Evolutionary conservation across 2,797 vertebrate species (phyloP).

Genomic region (Mus spretus): DNA sequence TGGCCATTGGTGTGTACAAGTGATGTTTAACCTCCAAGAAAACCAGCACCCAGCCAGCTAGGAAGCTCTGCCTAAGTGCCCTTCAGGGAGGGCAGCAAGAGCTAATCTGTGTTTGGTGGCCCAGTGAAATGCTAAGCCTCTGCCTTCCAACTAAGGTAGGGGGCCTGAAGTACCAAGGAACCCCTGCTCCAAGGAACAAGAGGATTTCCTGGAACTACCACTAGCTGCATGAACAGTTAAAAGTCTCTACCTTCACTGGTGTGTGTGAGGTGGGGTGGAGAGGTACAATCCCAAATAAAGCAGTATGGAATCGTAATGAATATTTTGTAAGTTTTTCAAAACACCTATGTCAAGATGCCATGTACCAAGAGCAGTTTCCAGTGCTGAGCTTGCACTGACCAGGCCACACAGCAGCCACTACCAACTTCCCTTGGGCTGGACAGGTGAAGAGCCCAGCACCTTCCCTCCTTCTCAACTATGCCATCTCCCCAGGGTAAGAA

Average conservation of each 20-base stretch:
- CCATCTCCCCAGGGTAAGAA: not conserved
- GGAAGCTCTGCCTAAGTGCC: too few relatives aligned
- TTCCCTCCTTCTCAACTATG: not conserved
- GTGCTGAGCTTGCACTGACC: not conserved
- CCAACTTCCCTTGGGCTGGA: not conserved
- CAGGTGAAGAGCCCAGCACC: too few relatives aligned
- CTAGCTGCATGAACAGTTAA: not conserved
- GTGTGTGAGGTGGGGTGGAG: too few relatives aligned
- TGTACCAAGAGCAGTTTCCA: not conserved
- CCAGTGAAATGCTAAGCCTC: too few relatives aligned
- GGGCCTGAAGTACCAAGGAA: too few relatives aligned
- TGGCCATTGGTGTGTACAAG: fast-evolving
- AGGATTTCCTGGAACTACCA: not conserved
- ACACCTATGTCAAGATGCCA: not conserved
- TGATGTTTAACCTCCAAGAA: not conserved
- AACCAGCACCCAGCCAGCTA: too few relatives aligned
- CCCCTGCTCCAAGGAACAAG: fast-evolving
- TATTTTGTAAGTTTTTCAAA: not conserved
- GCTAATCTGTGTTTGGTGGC: not conserved
- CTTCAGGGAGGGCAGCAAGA: not conserved
- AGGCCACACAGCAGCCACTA: not conserved
- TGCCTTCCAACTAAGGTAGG: not conserved
- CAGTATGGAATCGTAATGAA: not conserved
- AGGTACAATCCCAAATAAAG: not conserved
- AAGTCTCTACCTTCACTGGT: not conserved